Percentiles rank a stretch among this genome's conserved stretches.
phyloP scores from a whole-genome alignment of 2,888 invertebrate species.

The Sphaeridia pumilis region DNA sequence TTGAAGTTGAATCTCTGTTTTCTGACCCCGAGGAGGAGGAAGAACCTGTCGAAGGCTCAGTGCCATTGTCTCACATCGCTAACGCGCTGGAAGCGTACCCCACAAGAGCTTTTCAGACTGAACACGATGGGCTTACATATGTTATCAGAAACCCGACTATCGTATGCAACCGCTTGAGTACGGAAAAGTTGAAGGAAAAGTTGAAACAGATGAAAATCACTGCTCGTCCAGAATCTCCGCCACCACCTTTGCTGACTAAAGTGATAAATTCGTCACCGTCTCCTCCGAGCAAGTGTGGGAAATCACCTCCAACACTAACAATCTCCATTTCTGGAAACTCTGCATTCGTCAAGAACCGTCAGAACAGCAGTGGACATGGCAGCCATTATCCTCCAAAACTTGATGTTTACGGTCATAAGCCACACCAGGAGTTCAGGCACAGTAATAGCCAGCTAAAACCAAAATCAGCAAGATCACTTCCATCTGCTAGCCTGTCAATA shows the following conservation, averaged over 20 bases:
- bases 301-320: background rate
- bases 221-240: background rate
- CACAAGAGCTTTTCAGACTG: background rate
- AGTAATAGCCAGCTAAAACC: no score
- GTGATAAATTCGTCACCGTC: background rate
- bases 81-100: slow-evolving; percentile 1
- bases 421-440: background rate
- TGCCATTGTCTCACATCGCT: background rate
- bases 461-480: no score
- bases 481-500: background rate
- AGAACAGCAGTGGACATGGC: background rate
- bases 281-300: background rate
- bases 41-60: no score
- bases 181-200: background rate
- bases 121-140: background rate
- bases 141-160: slow-evolving; percentile 4
- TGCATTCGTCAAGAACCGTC: background rate
- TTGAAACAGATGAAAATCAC: background rate
- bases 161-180: background rate
- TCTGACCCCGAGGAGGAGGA: no score
- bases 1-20: no score
- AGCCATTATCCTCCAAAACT: background rate
- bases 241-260: slow-evolving; percentile 5
- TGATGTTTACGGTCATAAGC: slow-evolving; percentile 6
- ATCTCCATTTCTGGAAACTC: no score